phyloP scores from a whole-genome alignment of 23 tunicate species.

The Styela clava region DNA sequence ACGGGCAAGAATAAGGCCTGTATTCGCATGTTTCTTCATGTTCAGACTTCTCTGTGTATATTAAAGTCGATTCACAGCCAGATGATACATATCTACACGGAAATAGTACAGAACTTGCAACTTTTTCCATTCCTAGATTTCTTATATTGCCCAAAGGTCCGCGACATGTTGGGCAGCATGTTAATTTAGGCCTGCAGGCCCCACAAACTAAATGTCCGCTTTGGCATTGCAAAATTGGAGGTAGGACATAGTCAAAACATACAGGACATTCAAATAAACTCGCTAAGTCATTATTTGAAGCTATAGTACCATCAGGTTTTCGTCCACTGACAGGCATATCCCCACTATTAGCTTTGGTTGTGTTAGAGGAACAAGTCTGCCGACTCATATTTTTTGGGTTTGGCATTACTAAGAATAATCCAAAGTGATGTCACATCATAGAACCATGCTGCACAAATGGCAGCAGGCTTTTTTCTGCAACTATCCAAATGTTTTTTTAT shows the following conservation, averaged over 20 bases:
- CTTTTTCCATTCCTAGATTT: conserved; percentile 98
- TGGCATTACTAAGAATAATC: background rate
- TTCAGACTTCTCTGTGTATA: conserved; percentile 70
- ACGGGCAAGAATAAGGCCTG: conserved; percentile 97
- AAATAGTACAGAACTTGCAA: conserved; percentile 90
- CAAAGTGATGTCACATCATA: background rate
- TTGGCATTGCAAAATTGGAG: conserved; percentile 98
- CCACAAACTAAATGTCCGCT: conserved; percentile 96
- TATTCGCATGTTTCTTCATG: conserved; percentile 95
- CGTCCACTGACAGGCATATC: conserved; percentile 18
- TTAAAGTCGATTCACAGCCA: conserved; percentile 74
- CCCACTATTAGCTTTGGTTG: conserved; percentile 3
- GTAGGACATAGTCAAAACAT: conserved; percentile 98
- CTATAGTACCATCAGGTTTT: conserved; percentile 8
- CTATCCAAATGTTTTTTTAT: background rate
- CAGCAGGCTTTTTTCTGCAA: background rate
- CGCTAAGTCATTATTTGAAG: conserved; percentile 71
- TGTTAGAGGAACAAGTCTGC: background rate
- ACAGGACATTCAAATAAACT: conserved; percentile 98
- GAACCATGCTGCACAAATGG: background rate
- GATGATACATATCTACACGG: conserved; percentile 91
- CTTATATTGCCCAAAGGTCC: conserved; percentile 87
- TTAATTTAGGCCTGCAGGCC: conserved; percentile 89
- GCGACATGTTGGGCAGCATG: conserved; percentile 94
- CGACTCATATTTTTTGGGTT: conserved; percentile 17